Base-by-base conservation (phyloP, 2,888 invertebrate species). In the Oconnorella tubifera region DNA sequence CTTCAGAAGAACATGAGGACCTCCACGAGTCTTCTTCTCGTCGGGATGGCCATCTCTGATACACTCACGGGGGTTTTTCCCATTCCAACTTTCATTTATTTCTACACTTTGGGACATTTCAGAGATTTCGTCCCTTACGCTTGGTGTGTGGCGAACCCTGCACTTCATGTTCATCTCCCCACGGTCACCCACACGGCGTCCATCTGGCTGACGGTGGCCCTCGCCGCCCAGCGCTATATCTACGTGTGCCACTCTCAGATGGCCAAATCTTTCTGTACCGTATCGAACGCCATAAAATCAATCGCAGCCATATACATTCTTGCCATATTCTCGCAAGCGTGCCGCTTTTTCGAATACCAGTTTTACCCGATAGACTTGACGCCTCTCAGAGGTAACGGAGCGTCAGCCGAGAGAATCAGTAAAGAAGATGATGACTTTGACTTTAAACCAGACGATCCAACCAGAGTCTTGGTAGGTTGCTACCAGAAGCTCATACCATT, bases 1-100 rank as follows among this genome's bases (percentile, higher is more conserved):
- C 89, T 91, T 64, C 90, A 92, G 73, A 86, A 67, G 40, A 32
- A 60, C 56, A 95, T 96, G 95, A 83, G 90, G 33, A 91, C 91
- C 0, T 92, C 94, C 0, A 94, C 94, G 2, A 94, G 94, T 83
- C 87, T 89, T 19, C 90, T 94, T 0, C 86, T 95, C 1, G 89
- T 92, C 87, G 90, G 90, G n/a, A 96, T 96, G 94, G 95, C 96
- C 0, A 85, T 96, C 2, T 92, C 92, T 73, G 96, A 96, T 83
- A 90, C 94, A 88, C 88, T 94, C 81, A 96, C 95, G 0, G 89
- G 81, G 0, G 68, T 81, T 0, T 75, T 77, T 63, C 79, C 82
- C 3, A 70, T 79, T n/a, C 82, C 82, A 1, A 87, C 93, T 77
- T 88, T 93, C 57, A 88, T 94, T 82, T 92, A 93, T 80, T 91